phyloP scores from a whole-genome alignment of 2,888 invertebrate genomes.

The Thereva unica region DNA sequence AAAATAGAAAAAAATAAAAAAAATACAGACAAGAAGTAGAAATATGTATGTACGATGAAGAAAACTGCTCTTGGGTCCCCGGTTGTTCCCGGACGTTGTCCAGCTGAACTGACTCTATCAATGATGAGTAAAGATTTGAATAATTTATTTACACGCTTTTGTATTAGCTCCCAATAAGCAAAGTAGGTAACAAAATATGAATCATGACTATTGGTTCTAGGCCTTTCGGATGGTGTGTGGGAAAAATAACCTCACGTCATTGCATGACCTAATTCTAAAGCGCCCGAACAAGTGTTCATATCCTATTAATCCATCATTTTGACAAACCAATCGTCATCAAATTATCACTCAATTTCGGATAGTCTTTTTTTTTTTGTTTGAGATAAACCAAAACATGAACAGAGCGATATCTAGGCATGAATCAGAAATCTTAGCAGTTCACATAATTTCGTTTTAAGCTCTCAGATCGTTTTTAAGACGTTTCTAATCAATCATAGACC shows the following conservation, averaged over 20 bases:
- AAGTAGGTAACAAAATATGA: not conserved
- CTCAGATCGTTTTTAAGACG: not conserved
- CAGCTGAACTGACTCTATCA: too few species aligned
- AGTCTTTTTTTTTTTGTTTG: not conserved
- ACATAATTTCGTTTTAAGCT: conserved; percentile 7
- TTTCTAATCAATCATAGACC: conserved; percentile 26
- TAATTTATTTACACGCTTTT: too few species aligned
- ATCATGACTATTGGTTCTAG: not conserved
- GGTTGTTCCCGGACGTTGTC: too few species aligned
- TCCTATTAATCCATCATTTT: conserved; percentile 36
- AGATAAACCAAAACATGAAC: conserved; percentile 26
- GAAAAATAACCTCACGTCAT: not conserved
- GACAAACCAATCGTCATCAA: conserved; percentile 31
- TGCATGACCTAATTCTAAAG: conserved; percentile 31
- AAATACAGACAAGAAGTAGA: too few species aligned
- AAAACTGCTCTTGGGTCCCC: too few species aligned
- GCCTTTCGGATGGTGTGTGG: not conserved
- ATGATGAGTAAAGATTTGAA: too few species aligned
- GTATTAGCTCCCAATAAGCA: too few species aligned
- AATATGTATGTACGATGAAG: too few species aligned
- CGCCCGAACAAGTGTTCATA: conserved; percentile 2
- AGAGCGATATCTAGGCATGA: conserved; percentile 26
- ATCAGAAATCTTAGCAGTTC: conserved; percentile 17
- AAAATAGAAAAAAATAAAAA: too few species aligned
- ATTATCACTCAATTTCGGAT: conserved; percentile 31